Base-by-base conservation (phyloP, 2,113 vertebrate genomes). In the Cavia aperea region DNA sequence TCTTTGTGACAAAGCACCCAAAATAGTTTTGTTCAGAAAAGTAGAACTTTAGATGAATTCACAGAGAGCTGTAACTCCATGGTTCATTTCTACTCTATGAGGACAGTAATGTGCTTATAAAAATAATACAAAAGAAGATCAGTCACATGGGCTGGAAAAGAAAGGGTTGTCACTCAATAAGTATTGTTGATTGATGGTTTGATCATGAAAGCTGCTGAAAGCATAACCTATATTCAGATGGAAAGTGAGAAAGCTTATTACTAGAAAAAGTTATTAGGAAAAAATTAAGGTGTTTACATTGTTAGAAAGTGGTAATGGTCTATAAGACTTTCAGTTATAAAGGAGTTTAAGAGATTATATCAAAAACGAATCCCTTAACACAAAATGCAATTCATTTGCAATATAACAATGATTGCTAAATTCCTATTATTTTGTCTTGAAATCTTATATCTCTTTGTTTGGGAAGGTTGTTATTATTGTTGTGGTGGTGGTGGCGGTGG, bases 201-300 rank as follows among this genome's bases (percentile, higher is more conserved):
- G 93, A 70, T 92, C 29, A 79, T 96, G 92, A 93, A 90, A 86
- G 68, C 58, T 93, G 62, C 66, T 83, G 21, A 78, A 88, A 95
- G 1, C 13, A 21, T 94, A 88, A 90, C 62, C 81, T 91, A 82
- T 65, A 94, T 88, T 90, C 43, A 96, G 62, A 72, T 79, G 82
- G 91, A 88, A 94, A 72, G 18, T 21, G 54, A 87, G 16, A 63
- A 21, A 81, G 56, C 68, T 91, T 70, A 81, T 88, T 89, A 36
- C 91, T 90, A 63, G 56, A 58, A 51, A 75, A 92, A 89, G 94
- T 91, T 18, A 68, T 92, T 62, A 54, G 66, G 82, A 68, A 89
- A 33, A 94, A 94, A 90, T 86, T 72, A 94, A 93, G 21, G 15
- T 66, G 49, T 82, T 94, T 26, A 81, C 43, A 81, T 31, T 5